Evolutionary conservation across 2,888 invertebrate genomes (phyloP).

Genomic region (Leptinotarsa haldemani): DNA sequence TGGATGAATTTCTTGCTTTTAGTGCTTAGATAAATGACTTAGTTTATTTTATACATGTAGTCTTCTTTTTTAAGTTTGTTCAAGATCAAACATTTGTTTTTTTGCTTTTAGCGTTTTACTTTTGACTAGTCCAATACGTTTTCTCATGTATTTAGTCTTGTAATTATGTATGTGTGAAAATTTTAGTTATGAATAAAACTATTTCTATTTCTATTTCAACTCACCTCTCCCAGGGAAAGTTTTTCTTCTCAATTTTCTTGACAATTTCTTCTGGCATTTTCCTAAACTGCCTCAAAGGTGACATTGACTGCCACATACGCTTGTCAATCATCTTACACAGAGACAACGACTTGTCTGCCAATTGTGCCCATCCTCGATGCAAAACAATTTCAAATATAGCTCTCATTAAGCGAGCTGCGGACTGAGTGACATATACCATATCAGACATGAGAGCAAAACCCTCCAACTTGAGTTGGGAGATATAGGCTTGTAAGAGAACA

Average conservation of each 20-base stretch:
- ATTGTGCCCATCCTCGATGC: constrained; percentile 90
- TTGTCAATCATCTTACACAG: constrained; percentile 99
- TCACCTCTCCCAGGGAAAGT: constrained; percentile 88
- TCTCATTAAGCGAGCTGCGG: constrained; percentile 92
- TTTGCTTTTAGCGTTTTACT: too few relatives aligned
- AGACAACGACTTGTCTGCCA: constrained; percentile 94
- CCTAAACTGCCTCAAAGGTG: constrained; percentile 94
- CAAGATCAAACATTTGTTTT: too few relatives aligned
- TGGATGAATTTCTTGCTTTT: too few relatives aligned
- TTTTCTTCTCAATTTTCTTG: constrained; percentile 98
- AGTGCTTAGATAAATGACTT: too few relatives aligned
- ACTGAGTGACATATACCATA: constrained; percentile 99
- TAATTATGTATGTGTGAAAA: too few relatives aligned
- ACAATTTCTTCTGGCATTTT: constrained; percentile 98
- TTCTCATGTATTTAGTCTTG: too few relatives aligned
- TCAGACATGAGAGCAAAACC: constrained; percentile 99
- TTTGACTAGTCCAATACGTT: too few relatives aligned
- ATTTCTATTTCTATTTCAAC: too few relatives aligned
- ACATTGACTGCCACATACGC: constrained; percentile 99
- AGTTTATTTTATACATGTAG: too few relatives aligned
- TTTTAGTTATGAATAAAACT: too few relatives aligned
- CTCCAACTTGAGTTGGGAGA: constrained; percentile 97
- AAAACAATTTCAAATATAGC: constrained; percentile 98
- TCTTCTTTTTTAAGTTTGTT: too few relatives aligned
- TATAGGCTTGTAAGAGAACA: constrained; percentile 95